phyloP scores from a whole-genome alignment of 2,113 vertebrate species.

The Galeopterus variegatus region DNA sequence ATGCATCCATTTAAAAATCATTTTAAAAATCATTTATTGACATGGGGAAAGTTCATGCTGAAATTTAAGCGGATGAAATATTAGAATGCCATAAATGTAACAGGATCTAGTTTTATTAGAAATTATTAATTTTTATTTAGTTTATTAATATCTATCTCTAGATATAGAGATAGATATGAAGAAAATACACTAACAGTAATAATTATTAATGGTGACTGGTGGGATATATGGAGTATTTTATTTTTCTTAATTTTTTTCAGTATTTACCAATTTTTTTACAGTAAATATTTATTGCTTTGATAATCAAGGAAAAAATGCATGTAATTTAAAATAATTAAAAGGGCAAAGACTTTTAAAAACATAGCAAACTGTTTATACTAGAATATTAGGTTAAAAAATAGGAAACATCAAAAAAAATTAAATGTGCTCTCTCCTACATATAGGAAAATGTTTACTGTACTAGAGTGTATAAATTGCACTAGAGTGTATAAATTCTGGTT shows the following conservation, averaged over 20 bases:
- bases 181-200: slow-evolving; percentile 1
- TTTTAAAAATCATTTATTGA: slow-evolving; percentile 47
- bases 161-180: background rate
- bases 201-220: background rate
- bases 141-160: background rate
- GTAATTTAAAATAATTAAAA: slow-evolving; percentile 54
- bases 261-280: background rate
- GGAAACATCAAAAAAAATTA: background rate
- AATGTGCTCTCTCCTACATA: background rate
- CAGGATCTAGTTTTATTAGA: slow-evolving; percentile 12
- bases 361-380: background rate
- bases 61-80: slow-evolving; percentile 38
- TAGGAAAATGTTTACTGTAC: background rate
- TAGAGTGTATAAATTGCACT: background rate
- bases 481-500: background rate
- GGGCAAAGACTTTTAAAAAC: background rate
- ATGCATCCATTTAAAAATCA: background rate
- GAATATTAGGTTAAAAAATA: slow-evolving; percentile 54
- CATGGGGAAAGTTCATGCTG: background rate
- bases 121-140: slow-evolving; percentile 54
- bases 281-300: slow-evolving; percentile 30
- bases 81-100: background rate
- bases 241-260: slow-evolving; percentile 37
- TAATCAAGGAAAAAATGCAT: slow-evolving; percentile 23
- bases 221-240: background rate